A percentile compares a stretch with the other conserved stretches of the same genome.
Evolutionary conservation across 2,113 vertebrate genomes (phyloP).

Genomic region (Conger conger): DNA sequence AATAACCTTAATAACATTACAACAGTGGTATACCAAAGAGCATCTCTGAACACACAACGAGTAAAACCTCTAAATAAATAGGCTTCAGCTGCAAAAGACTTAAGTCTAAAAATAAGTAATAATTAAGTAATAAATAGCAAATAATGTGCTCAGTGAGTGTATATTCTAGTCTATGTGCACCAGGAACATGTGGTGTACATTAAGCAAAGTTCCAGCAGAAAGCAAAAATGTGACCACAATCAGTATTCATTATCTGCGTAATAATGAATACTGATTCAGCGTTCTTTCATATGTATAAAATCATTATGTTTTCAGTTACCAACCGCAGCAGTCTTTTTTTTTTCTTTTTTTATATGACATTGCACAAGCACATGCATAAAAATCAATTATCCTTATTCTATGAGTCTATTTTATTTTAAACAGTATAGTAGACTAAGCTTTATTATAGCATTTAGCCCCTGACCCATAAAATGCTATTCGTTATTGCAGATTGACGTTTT

Average conservation of each 20-base stretch:
- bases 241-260: not conserved
- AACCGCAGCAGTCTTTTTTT: not conserved
- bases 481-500: slow-evolving; percentile 30
- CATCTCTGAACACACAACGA: too few relatives aligned
- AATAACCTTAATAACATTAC: too few relatives aligned
- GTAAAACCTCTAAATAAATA: too few relatives aligned
- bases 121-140: too few relatives aligned
- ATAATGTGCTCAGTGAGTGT: too few relatives aligned
- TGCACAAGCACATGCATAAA: not conserved
- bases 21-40: too few relatives aligned
- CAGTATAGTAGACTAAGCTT: not conserved
- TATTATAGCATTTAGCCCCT: not conserved
- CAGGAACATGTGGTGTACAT: not conserved
- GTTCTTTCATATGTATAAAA: not conserved
- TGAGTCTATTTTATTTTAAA: not conserved
- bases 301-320: not conserved
- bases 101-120: too few relatives aligned
- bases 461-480: not conserved
- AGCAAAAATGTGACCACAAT: not conserved
- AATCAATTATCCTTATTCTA: not conserved
- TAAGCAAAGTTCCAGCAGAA: not conserved
- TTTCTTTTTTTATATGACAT: not conserved
- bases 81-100: too few relatives aligned
- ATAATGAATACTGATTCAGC: too few relatives aligned
- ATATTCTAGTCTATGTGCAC: too few relatives aligned